phyloP scores from a whole-genome alignment of 2,797 vertebrate species.

The Pelobates cultripes region DNA sequence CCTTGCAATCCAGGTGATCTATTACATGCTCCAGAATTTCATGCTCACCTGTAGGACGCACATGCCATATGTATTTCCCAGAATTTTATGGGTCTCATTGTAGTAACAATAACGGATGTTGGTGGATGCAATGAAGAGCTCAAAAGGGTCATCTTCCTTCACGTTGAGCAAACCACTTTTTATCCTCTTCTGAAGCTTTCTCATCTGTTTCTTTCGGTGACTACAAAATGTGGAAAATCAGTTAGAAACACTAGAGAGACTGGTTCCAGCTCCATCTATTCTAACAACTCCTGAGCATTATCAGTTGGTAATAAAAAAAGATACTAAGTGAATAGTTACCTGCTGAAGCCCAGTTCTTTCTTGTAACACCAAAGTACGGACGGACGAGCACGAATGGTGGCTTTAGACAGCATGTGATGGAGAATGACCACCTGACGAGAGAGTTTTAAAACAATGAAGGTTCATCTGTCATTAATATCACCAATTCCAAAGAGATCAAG shows the following conservation, averaged over 20 bases:
- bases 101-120: constrained; percentile 99
- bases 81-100: constrained; percentile 96
- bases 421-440: constrained; percentile 91
- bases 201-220: constrained; percentile 96
- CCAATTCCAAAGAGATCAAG: neutral
- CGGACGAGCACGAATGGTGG: constrained; percentile 87
- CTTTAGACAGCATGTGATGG: constrained; percentile 97
- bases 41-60: constrained; percentile 89
- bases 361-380: constrained; percentile 98
- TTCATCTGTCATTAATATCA: neutral
- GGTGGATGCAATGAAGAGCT: constrained; percentile 93
- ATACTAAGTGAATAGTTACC: constrained; percentile 70
- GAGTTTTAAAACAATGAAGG: neutral
- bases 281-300: neutral
- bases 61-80: constrained; percentile 97
- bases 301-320: too few relatives aligned
- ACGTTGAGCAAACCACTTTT: constrained; percentile 90
- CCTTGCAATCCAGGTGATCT: too few relatives aligned
- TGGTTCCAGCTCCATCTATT: neutral
- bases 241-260: neutral
- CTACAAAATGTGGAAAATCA: constrained; percentile 63
- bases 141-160: constrained; percentile 94
- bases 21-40: too few relatives aligned
- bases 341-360: constrained; percentile 96
- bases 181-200: constrained; percentile 95